Evolutionary conservation across 2,888 invertebrate genomes (phyloP).

Genomic region (Sinohyriopsis cumingii): DNA sequence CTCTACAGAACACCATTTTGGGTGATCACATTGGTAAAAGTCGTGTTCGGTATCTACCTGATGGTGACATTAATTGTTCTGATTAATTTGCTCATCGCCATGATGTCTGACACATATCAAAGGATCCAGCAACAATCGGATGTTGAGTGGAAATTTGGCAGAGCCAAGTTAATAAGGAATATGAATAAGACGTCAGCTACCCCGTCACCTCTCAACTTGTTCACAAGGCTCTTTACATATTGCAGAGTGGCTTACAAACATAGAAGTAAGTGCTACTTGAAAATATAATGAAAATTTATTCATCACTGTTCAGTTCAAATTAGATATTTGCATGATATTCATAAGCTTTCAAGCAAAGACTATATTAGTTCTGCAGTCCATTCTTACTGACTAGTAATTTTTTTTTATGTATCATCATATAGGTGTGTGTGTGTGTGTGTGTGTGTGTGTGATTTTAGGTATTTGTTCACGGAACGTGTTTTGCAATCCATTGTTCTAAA

Average conservation of each 20-base stretch:
- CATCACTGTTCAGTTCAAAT: no score
- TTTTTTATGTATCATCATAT: no score
- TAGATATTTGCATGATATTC: no score
- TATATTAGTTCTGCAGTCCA: no score
- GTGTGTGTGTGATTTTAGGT: no score
- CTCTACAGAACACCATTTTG: constrained; percentile 73
- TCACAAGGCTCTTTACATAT: constrained; percentile 80
- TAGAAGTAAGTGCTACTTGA: constrained; percentile 46
- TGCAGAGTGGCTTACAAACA: constrained; percentile 62
- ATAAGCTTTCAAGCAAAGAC: no score
- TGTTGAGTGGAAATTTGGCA: constrained; percentile 99
- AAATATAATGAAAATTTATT: neutral
- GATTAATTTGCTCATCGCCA: constrained; percentile 99
- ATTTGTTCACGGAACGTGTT: no score
- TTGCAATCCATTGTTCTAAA: no score
- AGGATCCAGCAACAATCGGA: constrained; percentile 99
- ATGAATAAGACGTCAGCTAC: constrained; percentile 98
- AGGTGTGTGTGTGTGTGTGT: no score
- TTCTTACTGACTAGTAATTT: no score
- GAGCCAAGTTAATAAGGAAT: constrained; percentile 97
- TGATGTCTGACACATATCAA: constrained; percentile 99
- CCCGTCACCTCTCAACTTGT: constrained; percentile 96
- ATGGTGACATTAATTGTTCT: constrained; percentile 98
- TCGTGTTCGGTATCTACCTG: constrained; percentile 96
- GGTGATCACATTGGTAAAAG: constrained; percentile 72